These are phyloP conservation scores for Acronicta alni DNA, from an alignment of 2,888 invertebrate species.

Conservation along the genomic window DNA sequence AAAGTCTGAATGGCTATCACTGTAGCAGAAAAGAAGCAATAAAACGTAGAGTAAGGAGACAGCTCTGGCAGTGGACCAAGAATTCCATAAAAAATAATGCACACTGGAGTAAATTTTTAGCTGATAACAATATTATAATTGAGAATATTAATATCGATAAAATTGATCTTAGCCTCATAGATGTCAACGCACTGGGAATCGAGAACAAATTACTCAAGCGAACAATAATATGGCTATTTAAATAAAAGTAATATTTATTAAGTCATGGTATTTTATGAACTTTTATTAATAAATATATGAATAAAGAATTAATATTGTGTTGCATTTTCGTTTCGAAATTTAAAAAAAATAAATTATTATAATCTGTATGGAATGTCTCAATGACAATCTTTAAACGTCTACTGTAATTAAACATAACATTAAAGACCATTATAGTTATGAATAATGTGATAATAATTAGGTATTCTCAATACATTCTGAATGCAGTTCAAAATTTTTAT, in stretches of 20 bases:
- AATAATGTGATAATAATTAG: too few relatives aligned
- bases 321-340: background rate
- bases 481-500: background rate
- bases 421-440: too few relatives aligned
- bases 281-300: background rate
- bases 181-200: conserved; percentile 63
- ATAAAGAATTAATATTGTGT: too few relatives aligned
- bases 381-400: too few relatives aligned
- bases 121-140: conserved; percentile 61
- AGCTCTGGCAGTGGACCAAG: conserved; percentile 63
- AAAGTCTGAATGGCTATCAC: conserved; percentile 5
- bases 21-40: conserved; percentile 41
- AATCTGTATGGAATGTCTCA: too few relatives aligned
- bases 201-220: conserved; percentile 62
- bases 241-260: conserved; percentile 41
- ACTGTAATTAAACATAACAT: too few relatives aligned
- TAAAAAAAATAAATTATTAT: too few relatives aligned
- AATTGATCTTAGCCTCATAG: conserved; percentile 60
- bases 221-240: conserved; percentile 62
- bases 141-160: conserved; percentile 66
- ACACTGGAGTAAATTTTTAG: conserved; percentile 54
- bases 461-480: too few relatives aligned
- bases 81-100: conserved; percentile 56
- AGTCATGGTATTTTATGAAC: background rate
- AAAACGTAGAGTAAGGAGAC: conserved; percentile 59